Conservation (phyloP, 2,888 invertebrate genomes). For the Hirtodrosophila alboralis region DNA sequence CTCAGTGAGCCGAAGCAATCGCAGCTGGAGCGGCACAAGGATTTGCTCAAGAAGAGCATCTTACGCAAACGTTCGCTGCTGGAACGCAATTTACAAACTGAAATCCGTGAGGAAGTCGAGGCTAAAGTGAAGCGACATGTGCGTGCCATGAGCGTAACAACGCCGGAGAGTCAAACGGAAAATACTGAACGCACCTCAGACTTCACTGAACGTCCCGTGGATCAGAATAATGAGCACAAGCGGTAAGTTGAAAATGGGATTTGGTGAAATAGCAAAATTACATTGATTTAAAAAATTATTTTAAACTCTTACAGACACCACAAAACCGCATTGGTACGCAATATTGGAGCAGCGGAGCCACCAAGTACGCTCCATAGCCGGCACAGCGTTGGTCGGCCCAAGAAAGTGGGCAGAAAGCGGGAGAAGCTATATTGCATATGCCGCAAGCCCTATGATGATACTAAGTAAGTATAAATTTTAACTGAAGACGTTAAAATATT, state of each 20-base stretch:
- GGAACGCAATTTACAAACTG: constrained; percentile 94
- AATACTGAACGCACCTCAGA: constrained; percentile 40
- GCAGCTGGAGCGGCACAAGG: constrained; percentile 91
- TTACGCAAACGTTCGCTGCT: constrained; percentile 94
- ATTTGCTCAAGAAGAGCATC: constrained; percentile 96
- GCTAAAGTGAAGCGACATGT: constrained; percentile 78
- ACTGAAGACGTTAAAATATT: no score
- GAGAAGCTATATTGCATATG: constrained; percentile 96
- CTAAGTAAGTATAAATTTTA: constrained; percentile 87
- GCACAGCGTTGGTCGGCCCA: constrained; percentile 56
- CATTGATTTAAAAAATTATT: not conserved
- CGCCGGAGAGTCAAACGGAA: constrained; percentile 67
- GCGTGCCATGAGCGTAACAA: constrained; percentile 68
- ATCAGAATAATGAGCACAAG: constrained; percentile 55
- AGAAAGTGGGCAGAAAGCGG: constrained; percentile 85
- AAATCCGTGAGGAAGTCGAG: constrained; percentile 92
- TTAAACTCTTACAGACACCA: constrained; percentile 4
- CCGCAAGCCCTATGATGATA: constrained; percentile 96
- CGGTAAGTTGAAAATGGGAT: constrained; percentile 34
- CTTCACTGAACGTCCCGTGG: constrained; percentile 47
- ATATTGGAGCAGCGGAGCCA: constrained; percentile 30
- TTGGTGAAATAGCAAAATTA: no score
- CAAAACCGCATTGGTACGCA: constrained; percentile 30
- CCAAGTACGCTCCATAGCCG: constrained; percentile 37
- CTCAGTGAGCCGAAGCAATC: constrained; percentile 85